Evolutionary conservation across 2,888 invertebrate species (phyloP).

Genomic region (Arrhopalites spinosus): DNA sequence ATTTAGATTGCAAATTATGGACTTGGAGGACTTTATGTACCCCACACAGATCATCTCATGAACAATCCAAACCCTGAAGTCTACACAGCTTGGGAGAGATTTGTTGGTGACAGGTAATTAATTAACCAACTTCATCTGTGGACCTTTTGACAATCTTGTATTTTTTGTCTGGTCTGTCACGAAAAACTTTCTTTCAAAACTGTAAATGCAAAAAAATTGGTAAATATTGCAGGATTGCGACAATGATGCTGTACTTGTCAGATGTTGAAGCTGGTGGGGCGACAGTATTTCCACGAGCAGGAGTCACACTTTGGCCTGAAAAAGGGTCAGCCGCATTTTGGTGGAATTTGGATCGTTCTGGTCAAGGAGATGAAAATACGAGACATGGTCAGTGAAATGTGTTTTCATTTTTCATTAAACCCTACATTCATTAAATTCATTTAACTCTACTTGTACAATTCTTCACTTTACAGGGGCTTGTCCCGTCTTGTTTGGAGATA

Average conservation of each 20-base stretch:
- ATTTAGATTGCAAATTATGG: constrained; percentile 65
- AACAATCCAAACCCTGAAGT: constrained; percentile 56
- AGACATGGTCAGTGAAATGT: constrained; percentile 60
- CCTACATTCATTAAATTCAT: neutral
- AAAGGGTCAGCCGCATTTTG: constrained; percentile 64
- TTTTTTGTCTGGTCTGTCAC: neutral
- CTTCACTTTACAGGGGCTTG: constrained; percentile 58
- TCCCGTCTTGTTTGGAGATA: constrained; percentile 63
- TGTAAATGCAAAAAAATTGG: too few species aligned
- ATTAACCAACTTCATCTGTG: neutral
- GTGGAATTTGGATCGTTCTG: constrained; percentile 62
- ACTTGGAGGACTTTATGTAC: constrained; percentile 65
- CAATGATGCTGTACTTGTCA: constrained; percentile 63
- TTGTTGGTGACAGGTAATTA: constrained; percentile 61
- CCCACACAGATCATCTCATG: constrained; percentile 63
- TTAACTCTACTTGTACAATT: neutral
- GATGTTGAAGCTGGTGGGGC: constrained; percentile 65
- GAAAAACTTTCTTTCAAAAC: too few species aligned
- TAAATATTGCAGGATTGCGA: constrained; percentile 59
- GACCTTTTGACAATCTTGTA: neutral
- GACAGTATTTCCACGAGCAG: constrained; percentile 64
- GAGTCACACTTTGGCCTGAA: constrained; percentile 62
- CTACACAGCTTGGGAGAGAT: constrained; percentile 56
- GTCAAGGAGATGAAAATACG: constrained; percentile 63
- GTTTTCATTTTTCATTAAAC: neutral